Conservation (phyloP, 2,888 invertebrate species). For the Acronicta psi region DNA sequence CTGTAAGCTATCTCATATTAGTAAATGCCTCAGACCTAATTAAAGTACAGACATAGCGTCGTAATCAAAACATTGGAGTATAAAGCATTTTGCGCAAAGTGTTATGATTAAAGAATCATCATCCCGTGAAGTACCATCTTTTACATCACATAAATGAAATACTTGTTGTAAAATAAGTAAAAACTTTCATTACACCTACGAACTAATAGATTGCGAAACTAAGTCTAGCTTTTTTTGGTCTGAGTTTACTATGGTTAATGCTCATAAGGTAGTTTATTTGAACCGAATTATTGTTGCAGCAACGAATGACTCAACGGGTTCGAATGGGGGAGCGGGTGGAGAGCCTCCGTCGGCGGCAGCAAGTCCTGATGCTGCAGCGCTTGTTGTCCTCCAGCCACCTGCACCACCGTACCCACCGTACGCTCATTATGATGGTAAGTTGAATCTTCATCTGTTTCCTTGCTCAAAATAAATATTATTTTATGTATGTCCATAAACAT, state of each 20-base stretch:
- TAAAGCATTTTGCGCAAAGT: too few relatives aligned
- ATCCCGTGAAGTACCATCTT: too few relatives aligned
- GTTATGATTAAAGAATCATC: too few relatives aligned
- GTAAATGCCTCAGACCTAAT: neutral
- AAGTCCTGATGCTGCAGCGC: conserved; percentile 84
- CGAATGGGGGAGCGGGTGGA: conserved; percentile 79
- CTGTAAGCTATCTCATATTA: conserved; percentile 41
- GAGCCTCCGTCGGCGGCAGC: conserved; percentile 86
- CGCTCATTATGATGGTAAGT: conserved; percentile 85
- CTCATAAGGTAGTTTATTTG: neutral
- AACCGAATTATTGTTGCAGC: conserved; percentile 62
- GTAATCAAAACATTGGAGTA: too few relatives aligned
- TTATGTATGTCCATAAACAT: too few relatives aligned
- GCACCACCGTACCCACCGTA: conserved; percentile 85
- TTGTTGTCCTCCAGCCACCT: conserved; percentile 84
- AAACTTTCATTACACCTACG: too few relatives aligned
- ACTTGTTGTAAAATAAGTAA: too few relatives aligned
- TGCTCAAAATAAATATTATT: too few relatives aligned
- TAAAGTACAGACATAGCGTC: neutral
- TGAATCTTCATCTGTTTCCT: neutral
- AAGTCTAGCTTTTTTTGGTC: neutral
- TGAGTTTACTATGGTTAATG: neutral
- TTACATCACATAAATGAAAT: too few relatives aligned
- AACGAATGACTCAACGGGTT: conserved; percentile 85
- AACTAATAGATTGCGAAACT: neutral